Evolutionary conservation across 2,888 invertebrate species (phyloP).

Genomic region (Resseliella maxima): DNA sequence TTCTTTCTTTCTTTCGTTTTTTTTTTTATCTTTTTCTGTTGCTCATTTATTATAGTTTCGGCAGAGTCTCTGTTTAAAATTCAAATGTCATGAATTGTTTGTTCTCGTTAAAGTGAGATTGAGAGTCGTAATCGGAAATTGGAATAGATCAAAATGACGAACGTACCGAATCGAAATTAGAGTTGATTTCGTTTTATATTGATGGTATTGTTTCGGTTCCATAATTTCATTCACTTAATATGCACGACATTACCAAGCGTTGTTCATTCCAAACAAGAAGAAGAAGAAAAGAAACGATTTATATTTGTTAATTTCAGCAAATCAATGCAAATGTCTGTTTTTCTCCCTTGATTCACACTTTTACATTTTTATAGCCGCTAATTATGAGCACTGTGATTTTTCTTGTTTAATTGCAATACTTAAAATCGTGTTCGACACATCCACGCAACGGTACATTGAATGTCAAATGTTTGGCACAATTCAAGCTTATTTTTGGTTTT

Average conservation of each 20-base stretch:
- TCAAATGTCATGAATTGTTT: not conserved
- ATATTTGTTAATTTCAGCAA: not conserved
- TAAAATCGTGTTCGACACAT: not conserved
- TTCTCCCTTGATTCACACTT: not conserved
- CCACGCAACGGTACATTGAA: not conserved
- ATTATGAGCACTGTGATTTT: conserved; percentile 9
- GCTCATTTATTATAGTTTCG: not conserved
- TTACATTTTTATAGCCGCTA: conserved; percentile 5
- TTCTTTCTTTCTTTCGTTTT: not conserved
- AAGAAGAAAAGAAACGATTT: not conserved
- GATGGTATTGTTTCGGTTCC: not conserved
- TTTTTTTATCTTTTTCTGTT: not conserved
- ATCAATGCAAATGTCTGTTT: conserved; percentile 46
- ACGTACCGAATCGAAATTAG: not conserved
- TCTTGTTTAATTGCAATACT: conserved; percentile 21
- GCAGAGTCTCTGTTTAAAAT: not conserved
- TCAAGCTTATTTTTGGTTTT: not conserved
- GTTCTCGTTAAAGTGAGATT: not conserved
- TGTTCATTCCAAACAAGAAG: not conserved
- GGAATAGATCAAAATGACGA: conserved; percentile 26
- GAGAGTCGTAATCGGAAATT: not conserved
- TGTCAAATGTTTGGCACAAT: conserved; percentile 7
- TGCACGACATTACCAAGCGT: not conserved
- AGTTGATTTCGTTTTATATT: not conserved
- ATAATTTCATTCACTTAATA: not conserved